phyloP scores from a whole-genome alignment of 1,140 invertebrate genomes.

The Laupala kohalensis region DNA sequence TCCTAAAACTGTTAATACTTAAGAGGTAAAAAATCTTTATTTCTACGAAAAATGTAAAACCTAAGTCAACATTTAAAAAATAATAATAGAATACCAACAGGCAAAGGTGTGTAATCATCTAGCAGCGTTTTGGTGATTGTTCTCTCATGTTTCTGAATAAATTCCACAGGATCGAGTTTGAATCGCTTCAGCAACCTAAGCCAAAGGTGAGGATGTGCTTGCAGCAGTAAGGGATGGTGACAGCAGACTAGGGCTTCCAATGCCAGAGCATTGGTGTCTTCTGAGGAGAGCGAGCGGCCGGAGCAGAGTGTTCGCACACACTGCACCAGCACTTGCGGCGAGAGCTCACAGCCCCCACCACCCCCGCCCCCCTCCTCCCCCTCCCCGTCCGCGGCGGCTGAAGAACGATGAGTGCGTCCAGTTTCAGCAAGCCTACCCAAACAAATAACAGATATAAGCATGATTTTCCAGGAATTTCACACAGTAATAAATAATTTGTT shows the following conservation, averaged over 20 bases:
- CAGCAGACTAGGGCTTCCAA: constrained; percentile 46
- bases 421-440: no score
- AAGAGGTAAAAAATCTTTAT: no score
- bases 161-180: constrained; percentile 36
- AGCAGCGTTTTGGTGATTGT: constrained; percentile 45
- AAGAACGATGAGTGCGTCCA: constrained; percentile 11
- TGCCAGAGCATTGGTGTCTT: constrained; percentile 38
- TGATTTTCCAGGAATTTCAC: no score
- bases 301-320: constrained; percentile 37
- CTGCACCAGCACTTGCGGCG: constrained; percentile 22
- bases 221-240: constrained; percentile 48
- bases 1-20: no score
- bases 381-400: constrained; percentile 12
- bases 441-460: no score
- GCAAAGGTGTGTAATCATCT: constrained; percentile 38
- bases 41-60: no score
- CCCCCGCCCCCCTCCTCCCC: constrained; percentile 17
- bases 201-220: constrained; percentile 40
- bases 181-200: constrained; percentile 42
- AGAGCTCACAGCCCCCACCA: constrained; percentile 26
- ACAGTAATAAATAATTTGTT: background rate
- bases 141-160: constrained; percentile 36
- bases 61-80: no score
- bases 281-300: constrained; percentile 28
- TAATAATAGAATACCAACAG: constrained; percentile 28